A percentile compares a stretch with the other conserved stretches of the same genome.
Evolutionary conservation across 2,888 invertebrate species (phyloP).

Genomic region (Marasmarcha lunaedactyla): DNA sequence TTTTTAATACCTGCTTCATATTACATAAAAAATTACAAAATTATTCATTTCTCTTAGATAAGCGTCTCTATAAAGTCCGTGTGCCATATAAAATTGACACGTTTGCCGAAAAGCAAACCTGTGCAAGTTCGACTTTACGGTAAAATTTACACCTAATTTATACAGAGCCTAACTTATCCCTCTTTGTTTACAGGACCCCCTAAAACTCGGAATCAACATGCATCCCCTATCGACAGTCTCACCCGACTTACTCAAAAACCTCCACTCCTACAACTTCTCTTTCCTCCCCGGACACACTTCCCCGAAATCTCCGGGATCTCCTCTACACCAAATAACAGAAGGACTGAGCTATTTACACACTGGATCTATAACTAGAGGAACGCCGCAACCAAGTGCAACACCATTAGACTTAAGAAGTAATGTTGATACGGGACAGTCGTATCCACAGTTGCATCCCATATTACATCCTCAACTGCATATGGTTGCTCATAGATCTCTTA

Average conservation of each 20-base stretch:
- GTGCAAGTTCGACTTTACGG: no score
- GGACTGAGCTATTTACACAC: slow-evolving; percentile 83
- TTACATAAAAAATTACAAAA: no score
- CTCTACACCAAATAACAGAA: slow-evolving; percentile 75
- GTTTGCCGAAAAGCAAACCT: no score
- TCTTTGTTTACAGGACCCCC: slow-evolving; percentile 36
- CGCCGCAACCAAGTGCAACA: slow-evolving; percentile 71
- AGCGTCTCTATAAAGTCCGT: no score
- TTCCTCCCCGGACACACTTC: slow-evolving; percentile 32
- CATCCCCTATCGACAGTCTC: slow-evolving; percentile 43
- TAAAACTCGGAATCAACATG: slow-evolving; percentile 65
- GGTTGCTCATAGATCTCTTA: slow-evolving; percentile 66
- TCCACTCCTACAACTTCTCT: slow-evolving; percentile 36
- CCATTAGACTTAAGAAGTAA: slow-evolving; percentile 66
- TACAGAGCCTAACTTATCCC: no score
- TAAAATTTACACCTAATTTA: no score
- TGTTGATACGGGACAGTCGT: slow-evolving; percentile 43
- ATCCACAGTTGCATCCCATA: slow-evolving; percentile 48
- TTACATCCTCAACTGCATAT: slow-evolving; percentile 52
- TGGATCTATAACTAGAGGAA: slow-evolving; percentile 76
- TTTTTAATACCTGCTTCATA: no score
- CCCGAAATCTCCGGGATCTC: slow-evolving; percentile 44
- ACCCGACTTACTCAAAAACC: slow-evolving; percentile 35
- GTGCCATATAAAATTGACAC: no score
- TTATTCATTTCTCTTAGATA: no score